Evolutionary conservation across 2,797 vertebrate species (phyloP).

Genomic region (Pangasius macronema): DNA sequence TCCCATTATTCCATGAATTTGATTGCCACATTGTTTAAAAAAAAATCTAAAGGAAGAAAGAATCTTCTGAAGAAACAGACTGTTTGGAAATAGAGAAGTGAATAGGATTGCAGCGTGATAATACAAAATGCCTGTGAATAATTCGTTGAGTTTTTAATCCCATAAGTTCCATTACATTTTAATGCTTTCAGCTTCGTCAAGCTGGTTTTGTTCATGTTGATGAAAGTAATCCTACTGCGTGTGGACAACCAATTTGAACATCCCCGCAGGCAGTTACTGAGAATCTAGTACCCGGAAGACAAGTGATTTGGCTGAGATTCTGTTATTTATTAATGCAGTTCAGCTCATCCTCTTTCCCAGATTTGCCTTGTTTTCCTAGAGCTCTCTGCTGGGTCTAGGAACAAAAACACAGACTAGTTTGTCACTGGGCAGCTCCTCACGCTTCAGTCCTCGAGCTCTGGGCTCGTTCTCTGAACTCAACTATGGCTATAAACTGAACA

Average conservation of each 20-base stretch:
- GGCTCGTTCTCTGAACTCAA: neutral
- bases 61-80: constrained; percentile 18
- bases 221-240: constrained; percentile 6
- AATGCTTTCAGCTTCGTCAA: neutral
- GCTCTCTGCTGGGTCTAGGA: constrained; percentile 17
- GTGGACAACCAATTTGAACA: constrained; percentile 8
- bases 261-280: constrained; percentile 42
- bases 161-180: neutral
- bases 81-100: neutral
- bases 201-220: neutral
- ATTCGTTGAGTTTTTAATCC: neutral
- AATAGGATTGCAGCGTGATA: neutral
- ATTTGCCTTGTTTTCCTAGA: constrained; percentile 32
- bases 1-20: neutral
- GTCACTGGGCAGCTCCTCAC: neutral
- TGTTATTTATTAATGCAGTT: constrained; percentile 39
- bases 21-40: constrained; percentile 3
- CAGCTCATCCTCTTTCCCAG: constrained; percentile 38
- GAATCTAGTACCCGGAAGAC: constrained; percentile 48
- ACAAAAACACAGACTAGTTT: constrained; percentile 29
- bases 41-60: neutral
- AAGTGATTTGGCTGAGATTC: constrained; percentile 37
- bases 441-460: neutral
- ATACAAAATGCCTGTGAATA: neutral
- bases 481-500: neutral